A percentile compares a stretch with the other conserved stretches of the same genome.
These are phyloP conservation scores for Isaurus tuberculatus DNA, from an alignment of 92 coral and sea anemone species.

Conservation along the genomic window DNA sequence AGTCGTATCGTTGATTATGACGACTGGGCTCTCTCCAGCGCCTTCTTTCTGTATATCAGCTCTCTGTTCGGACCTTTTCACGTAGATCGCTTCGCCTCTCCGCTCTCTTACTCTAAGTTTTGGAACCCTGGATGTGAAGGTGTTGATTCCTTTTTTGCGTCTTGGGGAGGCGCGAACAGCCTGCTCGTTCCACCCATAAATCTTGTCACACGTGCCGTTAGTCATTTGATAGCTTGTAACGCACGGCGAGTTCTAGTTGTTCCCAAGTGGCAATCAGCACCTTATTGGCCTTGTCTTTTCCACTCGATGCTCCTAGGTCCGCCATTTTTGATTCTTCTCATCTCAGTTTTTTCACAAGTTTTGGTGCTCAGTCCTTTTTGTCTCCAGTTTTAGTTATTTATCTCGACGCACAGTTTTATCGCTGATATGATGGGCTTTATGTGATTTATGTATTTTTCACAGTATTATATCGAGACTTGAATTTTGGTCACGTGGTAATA, in stretches of 20 bases:
- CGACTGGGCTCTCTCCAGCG: not conserved
- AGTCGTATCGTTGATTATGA: not conserved
- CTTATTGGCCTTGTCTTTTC: not conserved
- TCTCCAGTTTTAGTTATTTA: too few species aligned
- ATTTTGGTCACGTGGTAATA: not conserved
- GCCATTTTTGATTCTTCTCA: too few species aligned
- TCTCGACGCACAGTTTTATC: too few species aligned
- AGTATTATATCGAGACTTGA: not conserved
- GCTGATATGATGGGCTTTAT: not conserved
- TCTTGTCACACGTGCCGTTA: not conserved
- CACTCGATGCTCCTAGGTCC: not conserved
- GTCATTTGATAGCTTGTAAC: not conserved
- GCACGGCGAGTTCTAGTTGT: not conserved
- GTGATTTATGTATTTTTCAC: constrained; percentile 2
- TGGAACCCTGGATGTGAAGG: constrained; percentile 7
- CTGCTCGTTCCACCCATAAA: not conserved
- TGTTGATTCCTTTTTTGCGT: not conserved
- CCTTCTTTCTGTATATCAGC: not conserved
- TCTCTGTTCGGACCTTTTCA: not conserved
- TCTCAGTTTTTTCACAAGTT: too few species aligned
- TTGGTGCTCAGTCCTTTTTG: too few species aligned
- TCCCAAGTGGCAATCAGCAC: not conserved
- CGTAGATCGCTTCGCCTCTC: not conserved
- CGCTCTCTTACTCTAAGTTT: not conserved
- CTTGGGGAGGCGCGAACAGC: not conserved